phyloP scores from a whole-genome alignment of 2,797 vertebrate genomes.

The Melanotaenia maccullochi region DNA sequence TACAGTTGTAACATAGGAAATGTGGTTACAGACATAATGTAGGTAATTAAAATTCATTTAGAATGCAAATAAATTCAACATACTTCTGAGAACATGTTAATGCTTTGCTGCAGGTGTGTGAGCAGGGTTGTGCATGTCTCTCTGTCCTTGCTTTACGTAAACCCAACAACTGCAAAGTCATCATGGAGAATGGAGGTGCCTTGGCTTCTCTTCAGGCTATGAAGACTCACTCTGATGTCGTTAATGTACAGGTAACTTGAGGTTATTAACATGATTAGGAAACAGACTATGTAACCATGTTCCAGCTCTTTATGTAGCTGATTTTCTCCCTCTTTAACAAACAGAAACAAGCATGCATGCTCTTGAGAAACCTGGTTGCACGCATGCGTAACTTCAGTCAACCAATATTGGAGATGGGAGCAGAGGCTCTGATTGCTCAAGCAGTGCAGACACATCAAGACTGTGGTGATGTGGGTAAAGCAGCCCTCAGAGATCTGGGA shows the following conservation, averaged over 20 bases:
- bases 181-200: conserved; percentile 91
- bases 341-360: conserved; percentile 95
- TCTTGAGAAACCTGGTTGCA: conserved; percentile 93
- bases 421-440: conserved; percentile 87
- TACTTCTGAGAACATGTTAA: conserved; percentile 4
- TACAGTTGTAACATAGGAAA: neutral
- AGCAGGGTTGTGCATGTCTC: conserved; percentile 92
- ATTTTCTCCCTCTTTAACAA: conserved; percentile 10
- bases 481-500: conserved; percentile 93
- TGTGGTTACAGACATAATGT: neutral
- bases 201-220: conserved; percentile 91
- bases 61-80: neutral
- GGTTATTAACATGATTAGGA: neutral
- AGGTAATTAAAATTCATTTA: neutral
- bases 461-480: conserved; percentile 89
- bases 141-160: conserved; percentile 92
- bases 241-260: conserved; percentile 88
- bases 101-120: conserved; percentile 86
- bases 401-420: conserved; percentile 93
- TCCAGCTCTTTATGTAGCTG: neutral
- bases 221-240: conserved; percentile 84
- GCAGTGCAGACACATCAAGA: conserved; percentile 86
- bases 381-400: conserved; percentile 83
- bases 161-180: conserved; percentile 90
- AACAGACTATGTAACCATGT: neutral